Conservation (phyloP, 2,113 vertebrate genomes). For the Fregetta grallaria region DNA sequence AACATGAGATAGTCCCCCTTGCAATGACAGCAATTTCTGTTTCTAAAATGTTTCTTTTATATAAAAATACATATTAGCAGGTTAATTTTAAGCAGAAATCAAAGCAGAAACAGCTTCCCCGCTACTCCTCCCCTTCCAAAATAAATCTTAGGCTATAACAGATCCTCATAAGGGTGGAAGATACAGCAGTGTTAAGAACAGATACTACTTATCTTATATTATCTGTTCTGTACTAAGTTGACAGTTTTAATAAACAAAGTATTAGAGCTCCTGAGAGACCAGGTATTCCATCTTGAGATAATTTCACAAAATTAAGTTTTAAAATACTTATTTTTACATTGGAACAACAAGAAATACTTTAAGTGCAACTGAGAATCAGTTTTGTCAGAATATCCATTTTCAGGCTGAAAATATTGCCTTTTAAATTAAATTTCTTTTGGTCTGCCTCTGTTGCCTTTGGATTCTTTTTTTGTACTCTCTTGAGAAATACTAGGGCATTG, state of each 20-base stretch:
- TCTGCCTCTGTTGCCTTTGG: not conserved
- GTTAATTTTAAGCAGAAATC: not conserved
- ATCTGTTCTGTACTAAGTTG: not conserved
- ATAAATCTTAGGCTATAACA: not conserved
- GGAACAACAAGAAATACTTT: not conserved
- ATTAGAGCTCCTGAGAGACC: not conserved
- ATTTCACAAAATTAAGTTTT: not conserved
- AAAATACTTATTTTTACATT: not conserved
- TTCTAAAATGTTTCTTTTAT: not conserved
- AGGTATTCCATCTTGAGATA: not conserved
- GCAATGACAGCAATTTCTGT: rapidly evolving
- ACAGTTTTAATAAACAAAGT: not conserved
- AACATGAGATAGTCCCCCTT: not conserved
- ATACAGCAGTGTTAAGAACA: not conserved
- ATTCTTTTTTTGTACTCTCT: slow-evolving; percentile 1
- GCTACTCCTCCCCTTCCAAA: not conserved
- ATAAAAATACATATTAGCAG: not conserved
- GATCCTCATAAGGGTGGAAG: not conserved
- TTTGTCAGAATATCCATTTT: slow-evolving; percentile 13
- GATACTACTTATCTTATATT: not conserved
- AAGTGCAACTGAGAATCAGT: not conserved
- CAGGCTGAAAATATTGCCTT: not conserved
- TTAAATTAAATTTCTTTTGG: slow-evolving; percentile 26
- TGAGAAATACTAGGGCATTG: slow-evolving; percentile 3
- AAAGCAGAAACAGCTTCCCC: not conserved